phyloP scores from a whole-genome alignment of 2,888 invertebrate genomes.

The Schizaphis graminum region DNA sequence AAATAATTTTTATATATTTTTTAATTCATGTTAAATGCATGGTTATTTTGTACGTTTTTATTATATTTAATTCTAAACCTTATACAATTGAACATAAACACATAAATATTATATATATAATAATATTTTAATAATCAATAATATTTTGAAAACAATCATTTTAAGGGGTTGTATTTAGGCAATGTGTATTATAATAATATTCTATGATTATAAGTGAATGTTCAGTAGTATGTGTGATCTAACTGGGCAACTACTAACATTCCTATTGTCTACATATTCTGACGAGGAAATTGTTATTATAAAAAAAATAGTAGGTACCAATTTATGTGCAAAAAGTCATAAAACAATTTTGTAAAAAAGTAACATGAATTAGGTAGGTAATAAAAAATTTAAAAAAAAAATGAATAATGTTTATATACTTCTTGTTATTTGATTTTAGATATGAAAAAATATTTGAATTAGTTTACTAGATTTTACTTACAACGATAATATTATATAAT shows the following conservation, averaged over 20 bases:
- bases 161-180: neutral
- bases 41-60: neutral
- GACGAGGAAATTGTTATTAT: neutral
- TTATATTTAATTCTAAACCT: neutral
- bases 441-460: neutral
- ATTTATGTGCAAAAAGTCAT: neutral
- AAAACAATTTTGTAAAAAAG: neutral
- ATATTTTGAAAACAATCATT: neutral
- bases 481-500: neutral
- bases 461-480: neutral
- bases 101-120: neutral
- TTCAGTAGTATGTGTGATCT: neutral
- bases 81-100: neutral
- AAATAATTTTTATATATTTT: too few relatives aligned
- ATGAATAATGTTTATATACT: neutral
- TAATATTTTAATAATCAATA: neutral
- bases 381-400: neutral
- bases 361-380: neutral
- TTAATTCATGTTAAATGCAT: neutral
- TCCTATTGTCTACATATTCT: neutral
- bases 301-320: neutral
- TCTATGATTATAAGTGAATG: neutral
- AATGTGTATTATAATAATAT: neutral
- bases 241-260: neutral
- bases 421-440: neutral